These are phyloP conservation scores for Bolinopsis microptera DNA, from an alignment of 37 sponge, comb jelly and placozoan genomes.

Conservation along the genomic window DNA sequence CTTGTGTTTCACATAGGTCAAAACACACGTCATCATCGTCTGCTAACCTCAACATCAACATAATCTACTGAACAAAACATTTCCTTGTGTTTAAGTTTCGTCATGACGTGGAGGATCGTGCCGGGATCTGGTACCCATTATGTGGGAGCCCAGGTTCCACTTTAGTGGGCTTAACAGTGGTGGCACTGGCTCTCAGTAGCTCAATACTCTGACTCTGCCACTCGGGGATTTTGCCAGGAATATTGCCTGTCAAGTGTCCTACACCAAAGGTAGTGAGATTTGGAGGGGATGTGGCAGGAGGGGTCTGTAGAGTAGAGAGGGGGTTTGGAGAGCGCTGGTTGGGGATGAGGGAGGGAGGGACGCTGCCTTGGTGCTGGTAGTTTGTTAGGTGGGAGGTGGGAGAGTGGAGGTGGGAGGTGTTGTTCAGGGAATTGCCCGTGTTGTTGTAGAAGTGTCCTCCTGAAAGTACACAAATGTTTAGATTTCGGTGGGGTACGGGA, in stretches of 20 bases:
- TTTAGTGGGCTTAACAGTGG: neutral
- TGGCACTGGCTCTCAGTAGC: conserved; percentile 26
- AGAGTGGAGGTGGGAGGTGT: neutral
- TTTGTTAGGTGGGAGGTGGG: conserved; percentile 20
- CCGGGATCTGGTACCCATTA: conserved; percentile 1
- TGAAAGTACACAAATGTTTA: neutral
- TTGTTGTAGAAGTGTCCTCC: conserved; percentile 55
- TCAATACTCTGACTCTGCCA: conserved; percentile 66
- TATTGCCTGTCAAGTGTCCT: neutral
- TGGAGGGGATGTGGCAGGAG: neutral
- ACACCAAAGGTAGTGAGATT: neutral
- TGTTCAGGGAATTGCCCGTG: neutral
- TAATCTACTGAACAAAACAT: neutral
- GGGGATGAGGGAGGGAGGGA: conserved; percentile 5
- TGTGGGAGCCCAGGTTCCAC: neutral
- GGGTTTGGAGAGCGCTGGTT: conserved; percentile 10
- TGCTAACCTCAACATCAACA: too few species aligned
- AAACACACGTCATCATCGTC: too few species aligned
- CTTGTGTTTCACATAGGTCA: too few species aligned
- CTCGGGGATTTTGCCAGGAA: neutral
- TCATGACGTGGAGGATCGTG: conserved; percentile 5
- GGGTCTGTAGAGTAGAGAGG: neutral
- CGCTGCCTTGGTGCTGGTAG: conserved; percentile 18
- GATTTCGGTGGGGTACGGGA: too few species aligned
- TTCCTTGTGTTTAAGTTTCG: conserved; percentile 51